Conservation (phyloP, 2,797 vertebrate species). For the Myripristis jacobus region DNA sequence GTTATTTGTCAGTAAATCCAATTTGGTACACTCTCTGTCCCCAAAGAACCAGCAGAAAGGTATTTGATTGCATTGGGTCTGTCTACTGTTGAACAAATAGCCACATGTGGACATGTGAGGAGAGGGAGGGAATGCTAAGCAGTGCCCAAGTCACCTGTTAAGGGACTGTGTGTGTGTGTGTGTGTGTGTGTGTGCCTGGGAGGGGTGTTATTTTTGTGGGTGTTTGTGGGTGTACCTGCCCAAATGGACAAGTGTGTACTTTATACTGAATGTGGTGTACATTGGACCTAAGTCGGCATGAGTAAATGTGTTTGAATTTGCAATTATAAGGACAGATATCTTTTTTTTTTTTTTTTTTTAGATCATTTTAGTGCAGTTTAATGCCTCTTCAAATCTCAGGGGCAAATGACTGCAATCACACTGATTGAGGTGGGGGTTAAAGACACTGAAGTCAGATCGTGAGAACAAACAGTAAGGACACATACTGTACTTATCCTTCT, state of each 20-base stretch:
- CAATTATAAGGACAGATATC: neutral
- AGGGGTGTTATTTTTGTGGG: neutral
- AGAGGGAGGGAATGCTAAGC: slow-evolving; percentile 55
- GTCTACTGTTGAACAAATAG: slow-evolving; percentile 68
- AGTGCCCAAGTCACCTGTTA: slow-evolving; percentile 46
- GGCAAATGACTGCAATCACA: no score
- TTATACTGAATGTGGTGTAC: neutral
- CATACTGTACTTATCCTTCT: neutral
- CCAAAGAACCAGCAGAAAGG: slow-evolving; percentile 56
- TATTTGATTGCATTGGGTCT: slow-evolving; percentile 71
- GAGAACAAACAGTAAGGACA: neutral
- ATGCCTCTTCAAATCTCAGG: no score
- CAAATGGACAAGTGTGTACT: neutral
- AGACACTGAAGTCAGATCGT: no score
- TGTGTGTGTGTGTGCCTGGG: neutral
- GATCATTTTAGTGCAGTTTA: no score
- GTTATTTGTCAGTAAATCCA: slow-evolving; percentile 75
- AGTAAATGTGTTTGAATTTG: slow-evolving; percentile 11
- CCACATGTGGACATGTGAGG: slow-evolving; percentile 62
- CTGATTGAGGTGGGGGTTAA: no score
- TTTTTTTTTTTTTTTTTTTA: no score
- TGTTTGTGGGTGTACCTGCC: slow-evolving; percentile 3
- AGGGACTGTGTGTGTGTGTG: slow-evolving; percentile 8
- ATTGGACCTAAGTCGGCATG: neutral
- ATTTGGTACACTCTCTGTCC: slow-evolving; percentile 66